Percentiles rank a stretch among this genome's conserved stretches.
These are phyloP conservation scores for Sakesphorus luctuosus DNA, from an alignment of 2,113 vertebrate genomes.

Conservation along the genomic window DNA sequence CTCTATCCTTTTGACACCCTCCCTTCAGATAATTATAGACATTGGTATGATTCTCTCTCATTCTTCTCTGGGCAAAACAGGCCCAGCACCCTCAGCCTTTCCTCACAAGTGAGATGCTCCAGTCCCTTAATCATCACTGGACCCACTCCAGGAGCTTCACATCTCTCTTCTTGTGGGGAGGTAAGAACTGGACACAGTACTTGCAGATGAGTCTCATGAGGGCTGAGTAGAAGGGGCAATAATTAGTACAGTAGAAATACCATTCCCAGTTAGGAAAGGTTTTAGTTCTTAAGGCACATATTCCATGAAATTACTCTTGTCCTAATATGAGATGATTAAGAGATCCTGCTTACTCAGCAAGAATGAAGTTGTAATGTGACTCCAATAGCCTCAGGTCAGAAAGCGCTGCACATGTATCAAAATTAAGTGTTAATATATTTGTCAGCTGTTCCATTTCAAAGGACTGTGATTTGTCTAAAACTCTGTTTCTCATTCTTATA, in stretches of 20 bases:
- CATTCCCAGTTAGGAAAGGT: neutral
- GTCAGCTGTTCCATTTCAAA: neutral
- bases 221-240: neutral
- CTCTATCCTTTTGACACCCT: neutral
- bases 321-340: neutral
- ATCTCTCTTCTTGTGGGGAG: neutral
- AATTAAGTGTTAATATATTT: neutral
- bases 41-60: neutral
- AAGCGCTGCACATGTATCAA: neutral
- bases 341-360: neutral
- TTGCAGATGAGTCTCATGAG: neutral
- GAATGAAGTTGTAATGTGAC: neutral
- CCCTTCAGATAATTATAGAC: neutral
- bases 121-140: neutral
- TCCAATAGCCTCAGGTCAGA: neutral
- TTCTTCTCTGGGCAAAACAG: neutral
- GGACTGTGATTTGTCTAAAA: neutral
- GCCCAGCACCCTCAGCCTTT: neutral
- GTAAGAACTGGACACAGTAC: too few species aligned
- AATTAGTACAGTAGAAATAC: neutral
- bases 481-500: neutral
- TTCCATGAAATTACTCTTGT: neutral
- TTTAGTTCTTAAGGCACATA: neutral
- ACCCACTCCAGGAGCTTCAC: neutral
- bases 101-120: neutral